Base-by-base conservation (phyloP, 2,113 vertebrate genomes). In the Leptocoma aspasia region DNA sequence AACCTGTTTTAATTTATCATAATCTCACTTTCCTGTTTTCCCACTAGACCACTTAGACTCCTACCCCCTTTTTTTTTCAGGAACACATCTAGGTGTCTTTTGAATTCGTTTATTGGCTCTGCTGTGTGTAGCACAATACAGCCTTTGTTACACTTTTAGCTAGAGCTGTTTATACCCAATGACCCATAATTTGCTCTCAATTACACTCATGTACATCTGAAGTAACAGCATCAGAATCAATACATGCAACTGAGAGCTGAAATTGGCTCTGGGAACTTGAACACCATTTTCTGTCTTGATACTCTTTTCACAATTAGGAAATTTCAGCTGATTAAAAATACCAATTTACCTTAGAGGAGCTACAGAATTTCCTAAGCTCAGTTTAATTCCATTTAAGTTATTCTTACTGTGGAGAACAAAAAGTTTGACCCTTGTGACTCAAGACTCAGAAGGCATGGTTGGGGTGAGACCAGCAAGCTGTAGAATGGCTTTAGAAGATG, bases 1-100 rank as follows among this genome's bases (percentile, higher is more conserved):
- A 95, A 92, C 56, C 53, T 92, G 85, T 75, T 98, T 97, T 97
- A 96, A 97, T 98, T 98, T 97, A 95, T 92, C 94, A 92, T 97
- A 97, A 97, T 97, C 94, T 96, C 96, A 96, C 96, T 93, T 97
- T 96, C 96, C 96, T 97, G 92, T 95, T 96, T 97, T 97, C 96
- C 92, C 93, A 96, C 78, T 87, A 92, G 94, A 71, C 97, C 80
- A 79, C 60, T 96, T 96, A 97, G 84, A 80, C 73, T 92, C 71
- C 80, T 64, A 44, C 94, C 61, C 70, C 59, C 39, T 61, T 80
- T 92, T 96, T 96, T 54, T 89, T 89, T 88, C 95, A 97, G 97
- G 96, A 98, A 98, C 96, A 97, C 96, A 97, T 97, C 97, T 98
- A 97, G 96, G 95, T 98, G 97, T 98, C 98, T 97, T 96, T 94